Base-by-base conservation (phyloP, 2,797 vertebrate species). In the Microctenopoma stevenorrisi region DNA sequence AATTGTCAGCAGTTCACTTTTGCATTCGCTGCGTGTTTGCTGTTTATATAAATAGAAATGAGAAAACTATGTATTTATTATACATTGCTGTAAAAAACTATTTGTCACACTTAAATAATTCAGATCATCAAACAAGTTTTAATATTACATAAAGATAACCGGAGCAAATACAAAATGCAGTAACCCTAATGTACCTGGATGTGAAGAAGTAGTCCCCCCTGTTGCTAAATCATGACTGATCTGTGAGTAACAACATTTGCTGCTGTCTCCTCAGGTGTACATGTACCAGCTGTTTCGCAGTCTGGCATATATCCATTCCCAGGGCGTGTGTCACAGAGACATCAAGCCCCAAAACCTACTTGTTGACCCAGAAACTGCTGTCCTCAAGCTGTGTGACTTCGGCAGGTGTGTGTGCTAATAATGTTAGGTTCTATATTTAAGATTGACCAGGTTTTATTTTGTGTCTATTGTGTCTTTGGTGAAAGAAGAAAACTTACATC, bases 261-360 rank as follows among this genome's bases (percentile, higher is more conserved):
- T 63, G 11, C 44, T 10, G 3, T 14, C 38, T 70, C 47, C 56
- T 35, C 84, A 96, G 96, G 95, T 96, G 38, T 96, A 96, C 85
- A 96, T 96, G 95, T 96, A 96, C 89, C 95, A 96, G 92, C 90
- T 96, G 65, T 96, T 97, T 89, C 96, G 96, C 85, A 97, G 96
- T 77, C 85, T 97, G 88, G 96, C 96, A 55, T 97, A 97, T 83
- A 97, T 97, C 90, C 96, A 97, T 93, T 97, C 96, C 91, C 96
- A 97, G 89, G 96, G 96, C 0, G 96, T 97, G 66, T 97, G 96
- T 87, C 96, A 97, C 89, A 89, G 96, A 65, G 96, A 97, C 91
- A 97, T 97, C 90, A 97, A 97, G 79, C 96, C 96, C 63, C 96
- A 97, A 87, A 97, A 97, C 81, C 92, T 97, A 72, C 92, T 97